Evolutionary conservation across 1,140 invertebrate species (phyloP), one percentile per base, ranked within the genome.

Genomic region (Aphidius ervi): DNA sequence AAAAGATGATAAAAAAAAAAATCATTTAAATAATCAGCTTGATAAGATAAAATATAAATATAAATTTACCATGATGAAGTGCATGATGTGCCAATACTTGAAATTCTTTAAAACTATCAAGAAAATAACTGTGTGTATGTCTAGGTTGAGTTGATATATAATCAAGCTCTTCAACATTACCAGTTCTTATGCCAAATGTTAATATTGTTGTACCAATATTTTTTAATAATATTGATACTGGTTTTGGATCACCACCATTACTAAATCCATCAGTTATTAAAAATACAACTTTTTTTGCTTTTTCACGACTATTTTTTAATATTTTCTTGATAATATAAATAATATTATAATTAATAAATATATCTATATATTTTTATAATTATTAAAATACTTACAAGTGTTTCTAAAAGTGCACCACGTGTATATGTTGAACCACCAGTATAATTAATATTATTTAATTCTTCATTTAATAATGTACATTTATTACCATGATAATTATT

Each of bases 211-310:
- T 81, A 5, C 84, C 83, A 5, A 77, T 59, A 23, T 79, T 66
- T 62, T 84, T 82, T 2, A 89, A 70, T 10, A 78, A 68, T 43
- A 77, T 73, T 0, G 87, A 86, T 2, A 82, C 76, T 6, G 84
- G 82, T 45, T 83, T 69, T 0, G 88, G 88, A 76, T 89, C 84
- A 0, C 86, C 87, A 0, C 86, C 87, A 70, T 88, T 90, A 23
- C 87, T 89, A 70, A 87, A 90, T 7, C 88, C 88, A 70, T 89
- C 88, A 3, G 88, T 89, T 52, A 90, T 83, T 0, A 90, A 71
- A 66, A 89, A 88, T 5, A 89, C 76, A 0, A 85, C 83, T 68
- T 87, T 87, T 47, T 72, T 75, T 0, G 87, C 81, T n/a, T 78
- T 73, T 6, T 71, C 66, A 5, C 87, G 74, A 9, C 77, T 74